Conservation (phyloP, 2,797 vertebrate species). For the Gorsachius magnificus region DNA sequence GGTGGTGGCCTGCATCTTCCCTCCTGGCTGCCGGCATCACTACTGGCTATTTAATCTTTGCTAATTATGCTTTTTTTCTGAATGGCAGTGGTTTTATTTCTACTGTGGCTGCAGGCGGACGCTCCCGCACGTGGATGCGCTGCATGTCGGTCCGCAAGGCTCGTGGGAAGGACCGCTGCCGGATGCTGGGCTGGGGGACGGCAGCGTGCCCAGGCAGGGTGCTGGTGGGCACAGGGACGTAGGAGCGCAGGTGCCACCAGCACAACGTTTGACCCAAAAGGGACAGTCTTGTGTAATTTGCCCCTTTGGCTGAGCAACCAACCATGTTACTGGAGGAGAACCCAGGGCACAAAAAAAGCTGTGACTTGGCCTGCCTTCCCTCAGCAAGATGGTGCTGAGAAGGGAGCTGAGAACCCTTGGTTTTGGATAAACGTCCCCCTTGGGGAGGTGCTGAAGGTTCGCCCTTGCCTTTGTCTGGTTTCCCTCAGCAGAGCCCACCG, state of each 20-base stretch:
- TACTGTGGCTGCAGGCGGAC: fast-evolving
- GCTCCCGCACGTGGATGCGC: fast-evolving
- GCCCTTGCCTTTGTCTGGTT: not conserved
- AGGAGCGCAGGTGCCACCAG: not conserved
- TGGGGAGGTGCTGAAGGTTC: not conserved
- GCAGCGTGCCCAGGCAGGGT: not conserved
- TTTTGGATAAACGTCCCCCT: not conserved
- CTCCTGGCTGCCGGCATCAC: not conserved
- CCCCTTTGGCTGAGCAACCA: not conserved
- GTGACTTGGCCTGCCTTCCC: not conserved
- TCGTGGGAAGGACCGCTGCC: fast-evolving
- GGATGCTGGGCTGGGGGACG: not conserved
- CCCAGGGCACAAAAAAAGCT: not conserved
- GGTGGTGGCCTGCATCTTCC: not conserved
- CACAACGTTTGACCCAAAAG: not conserved
- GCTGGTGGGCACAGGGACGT: not conserved
- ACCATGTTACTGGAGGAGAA: not conserved
- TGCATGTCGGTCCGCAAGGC: fast-evolving
- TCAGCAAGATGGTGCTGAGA: not conserved
- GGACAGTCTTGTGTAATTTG: not conserved
- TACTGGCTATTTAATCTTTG: not conserved
- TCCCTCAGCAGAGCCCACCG: not conserved
- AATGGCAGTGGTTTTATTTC: not conserved
- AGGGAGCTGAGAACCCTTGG: not conserved
- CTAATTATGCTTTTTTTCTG: not conserved